phyloP scores from a whole-genome alignment of 2,797 vertebrate genomes.

The Neopelma chrysocephalum region DNA sequence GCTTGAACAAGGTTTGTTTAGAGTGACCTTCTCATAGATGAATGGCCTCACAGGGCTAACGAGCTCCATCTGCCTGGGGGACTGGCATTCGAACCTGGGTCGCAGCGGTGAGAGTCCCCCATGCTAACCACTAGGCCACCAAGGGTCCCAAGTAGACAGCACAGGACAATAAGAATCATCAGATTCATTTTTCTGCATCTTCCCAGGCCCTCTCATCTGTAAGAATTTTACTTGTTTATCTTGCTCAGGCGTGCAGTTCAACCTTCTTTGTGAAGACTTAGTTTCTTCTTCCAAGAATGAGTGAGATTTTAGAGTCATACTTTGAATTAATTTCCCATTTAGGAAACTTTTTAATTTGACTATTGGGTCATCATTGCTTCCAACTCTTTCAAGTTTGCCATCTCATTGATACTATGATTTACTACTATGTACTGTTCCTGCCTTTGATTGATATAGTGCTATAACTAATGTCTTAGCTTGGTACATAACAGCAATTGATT shows the following conservation, averaged over 20 bases:
- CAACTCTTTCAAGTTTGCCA: background rate
- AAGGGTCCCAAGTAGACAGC: background rate
- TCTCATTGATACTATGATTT: background rate
- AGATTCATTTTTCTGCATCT: background rate
- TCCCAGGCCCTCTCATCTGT: background rate
- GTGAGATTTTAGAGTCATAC: background rate
- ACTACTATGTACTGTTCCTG: background rate
- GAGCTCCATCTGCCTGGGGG: no score
- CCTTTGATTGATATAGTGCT: background rate
- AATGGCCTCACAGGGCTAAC: no score
- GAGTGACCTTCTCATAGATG: no score
- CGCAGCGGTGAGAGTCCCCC: no score
- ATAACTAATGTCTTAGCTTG: background rate
- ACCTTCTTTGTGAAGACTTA: background rate
- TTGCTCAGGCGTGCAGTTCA: background rate
- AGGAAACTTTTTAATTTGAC: background rate
- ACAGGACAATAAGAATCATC: background rate
- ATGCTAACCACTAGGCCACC: no score
- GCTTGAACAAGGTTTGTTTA: no score
- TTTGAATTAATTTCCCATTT: background rate
- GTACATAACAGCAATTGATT: background rate
- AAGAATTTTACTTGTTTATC: background rate
- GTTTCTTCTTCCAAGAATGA: background rate
- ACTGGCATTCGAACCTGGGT: no score
- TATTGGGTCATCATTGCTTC: background rate